These are phyloP conservation scores for Plectropomus leopardus DNA, from an alignment of 2,113 vertebrate species.

Conservation along the genomic window DNA sequence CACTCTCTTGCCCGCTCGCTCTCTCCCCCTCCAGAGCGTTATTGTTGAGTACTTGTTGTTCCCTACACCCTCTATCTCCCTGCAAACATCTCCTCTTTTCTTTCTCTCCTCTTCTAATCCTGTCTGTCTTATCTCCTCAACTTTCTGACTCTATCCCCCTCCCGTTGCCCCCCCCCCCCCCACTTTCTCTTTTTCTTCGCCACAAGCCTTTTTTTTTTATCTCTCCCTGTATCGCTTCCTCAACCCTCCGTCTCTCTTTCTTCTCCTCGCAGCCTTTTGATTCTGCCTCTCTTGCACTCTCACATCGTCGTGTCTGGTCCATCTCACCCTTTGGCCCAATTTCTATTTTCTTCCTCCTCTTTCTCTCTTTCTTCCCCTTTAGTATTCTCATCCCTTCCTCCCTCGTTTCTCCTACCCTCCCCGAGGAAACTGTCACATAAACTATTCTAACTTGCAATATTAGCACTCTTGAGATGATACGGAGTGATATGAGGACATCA, in stretches of 20 bases:
- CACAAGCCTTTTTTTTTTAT: slow-evolving; percentile 47
- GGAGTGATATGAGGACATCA: slow-evolving; percentile 36
- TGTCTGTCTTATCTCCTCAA: slow-evolving; percentile 48
- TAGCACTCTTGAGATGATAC: slow-evolving; percentile 45
- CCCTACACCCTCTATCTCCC: slow-evolving; percentile 41
- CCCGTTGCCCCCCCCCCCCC: slow-evolving; percentile 18
- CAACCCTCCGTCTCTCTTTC: slow-evolving; percentile 14
- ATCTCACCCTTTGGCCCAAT: slow-evolving; percentile 43
- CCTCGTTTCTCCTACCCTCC: slow-evolving; percentile 12
- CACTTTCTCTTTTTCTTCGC: slow-evolving; percentile 23
- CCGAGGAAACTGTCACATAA: slow-evolving; percentile 54
- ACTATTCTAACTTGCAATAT: slow-evolving; percentile 48
- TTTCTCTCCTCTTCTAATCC: slow-evolving; percentile 47
- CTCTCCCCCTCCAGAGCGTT: slow-evolving; percentile 34
- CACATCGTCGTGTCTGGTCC: slow-evolving; percentile 25
- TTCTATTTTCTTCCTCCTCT: slow-evolving; percentile 16
- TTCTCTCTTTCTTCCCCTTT: slow-evolving; percentile 17
- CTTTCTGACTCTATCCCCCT: slow-evolving; percentile 20
- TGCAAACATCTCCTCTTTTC: slow-evolving; percentile 42
- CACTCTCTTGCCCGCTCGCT: slow-evolving; percentile 6
- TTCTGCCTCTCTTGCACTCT: slow-evolving; percentile 8
- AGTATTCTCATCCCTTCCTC: slow-evolving; percentile 10
- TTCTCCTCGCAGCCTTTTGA: slow-evolving; percentile 8
- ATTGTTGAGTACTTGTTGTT: slow-evolving; percentile 58
- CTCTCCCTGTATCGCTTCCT: slow-evolving; percentile 40